Conservation (phyloP, 1,140 invertebrate species). For the Anoplolepis gracilipes region DNA sequence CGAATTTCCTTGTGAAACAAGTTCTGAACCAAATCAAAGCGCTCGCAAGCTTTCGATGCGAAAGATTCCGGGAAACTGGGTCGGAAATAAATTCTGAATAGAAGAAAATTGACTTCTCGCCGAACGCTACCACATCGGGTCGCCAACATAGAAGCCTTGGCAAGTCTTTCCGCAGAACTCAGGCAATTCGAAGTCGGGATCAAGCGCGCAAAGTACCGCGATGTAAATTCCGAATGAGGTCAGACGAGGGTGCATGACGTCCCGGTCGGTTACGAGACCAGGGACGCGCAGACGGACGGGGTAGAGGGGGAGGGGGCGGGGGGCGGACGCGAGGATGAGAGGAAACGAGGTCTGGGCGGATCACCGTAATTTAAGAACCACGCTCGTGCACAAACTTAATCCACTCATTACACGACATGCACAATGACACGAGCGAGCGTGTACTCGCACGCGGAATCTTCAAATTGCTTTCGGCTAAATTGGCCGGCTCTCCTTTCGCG, state of each 20-base stretch:
- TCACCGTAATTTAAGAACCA: conserved; percentile 70
- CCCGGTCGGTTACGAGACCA: no score
- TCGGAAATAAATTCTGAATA: conserved; percentile 19
- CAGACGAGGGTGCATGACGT: conserved; percentile 32
- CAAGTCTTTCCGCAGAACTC: not conserved
- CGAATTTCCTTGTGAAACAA: no score
- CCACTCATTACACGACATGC: conserved; percentile 69
- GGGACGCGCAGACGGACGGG: no score
- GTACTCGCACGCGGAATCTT: conserved; percentile 58
- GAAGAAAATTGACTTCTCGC: not conserved
- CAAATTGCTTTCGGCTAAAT: conserved; percentile 59
- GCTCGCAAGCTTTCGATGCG: no score
- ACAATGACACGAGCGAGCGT: conserved; percentile 59
- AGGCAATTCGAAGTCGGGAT: not conserved
- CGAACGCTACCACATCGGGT: not conserved
- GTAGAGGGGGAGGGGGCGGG: not conserved
- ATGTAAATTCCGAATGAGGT: conserved; percentile 36
- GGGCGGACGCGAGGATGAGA: not conserved
- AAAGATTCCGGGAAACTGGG: not conserved
- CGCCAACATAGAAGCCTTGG: not conserved
- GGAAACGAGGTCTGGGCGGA: conserved; percentile 50
- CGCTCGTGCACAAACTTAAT: conserved; percentile 72
- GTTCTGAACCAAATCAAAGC: no score
- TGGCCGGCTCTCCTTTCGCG: not conserved
- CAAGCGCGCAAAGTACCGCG: not conserved